Evolutionary conservation across 2,797 vertebrate genomes (phyloP), one percentile per base, ranked within the genome.

Genomic region (Aulostomus chinensis): DNA sequence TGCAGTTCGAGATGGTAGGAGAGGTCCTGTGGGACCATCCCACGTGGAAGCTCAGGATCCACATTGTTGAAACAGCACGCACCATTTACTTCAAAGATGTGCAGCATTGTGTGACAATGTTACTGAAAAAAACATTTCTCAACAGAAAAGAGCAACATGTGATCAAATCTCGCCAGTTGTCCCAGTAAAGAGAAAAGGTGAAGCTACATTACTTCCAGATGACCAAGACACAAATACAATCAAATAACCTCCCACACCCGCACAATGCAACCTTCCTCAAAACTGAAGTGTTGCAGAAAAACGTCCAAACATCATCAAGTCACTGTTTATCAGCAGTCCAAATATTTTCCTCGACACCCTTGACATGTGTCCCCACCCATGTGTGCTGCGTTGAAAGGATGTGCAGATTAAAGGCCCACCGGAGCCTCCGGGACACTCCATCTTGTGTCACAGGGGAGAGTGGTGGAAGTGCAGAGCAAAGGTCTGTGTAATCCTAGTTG

Each of bases 281-380:
- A 84, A 77, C 40, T 72, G 66, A 80, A 78, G 71, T 60, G 74
- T 73, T 83, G 83, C 75, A 73, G 73, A 74, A 78, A 70, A 68
- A 73, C 38, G 75, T 80, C 83, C 76, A 89, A 90, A 90, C 85
- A 89, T 71, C 71, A 82, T 82, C 66, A 80, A 85, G 79, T 72
- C 73, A 30, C 71, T 84, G 85, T 88, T 84, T 86, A 84, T 73
- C 73, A 41, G 62, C 76, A 78, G 67, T 85, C 79, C 65, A 86
- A 89, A 90, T 85, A 88, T 88, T 84, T 85, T 36, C 10, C 57
- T 41, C 62, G 2, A 30, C 53, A 58, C 77, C 75, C 68, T 80
- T 58, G 73, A 57, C 66, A 72, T 81, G 59, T 75, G 70, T 80
- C 71, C 66, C 65, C 70, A 31, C 69, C 76, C 64, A 45, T 62